These are phyloP conservation scores for Steinernema scapterisci DNA, from an alignment of 2,888 invertebrate genomes.

Conservation along the genomic window DNA sequence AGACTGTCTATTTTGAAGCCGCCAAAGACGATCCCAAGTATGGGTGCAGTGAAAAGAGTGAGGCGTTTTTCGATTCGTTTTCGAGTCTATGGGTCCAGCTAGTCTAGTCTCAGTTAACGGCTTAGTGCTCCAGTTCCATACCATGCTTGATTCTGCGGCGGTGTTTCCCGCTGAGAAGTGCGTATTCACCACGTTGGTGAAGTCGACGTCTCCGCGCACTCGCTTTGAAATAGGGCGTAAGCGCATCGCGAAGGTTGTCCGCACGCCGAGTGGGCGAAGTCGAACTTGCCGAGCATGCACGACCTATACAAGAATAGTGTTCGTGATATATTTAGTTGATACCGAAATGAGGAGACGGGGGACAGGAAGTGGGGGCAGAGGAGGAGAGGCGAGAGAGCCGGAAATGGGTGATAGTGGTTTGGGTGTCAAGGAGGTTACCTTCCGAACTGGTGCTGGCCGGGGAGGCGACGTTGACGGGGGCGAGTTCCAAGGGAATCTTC, in stretches of 20 bases:
- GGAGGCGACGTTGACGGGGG: not conserved
- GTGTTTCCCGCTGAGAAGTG: constrained; percentile 26
- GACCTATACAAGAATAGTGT: not conserved
- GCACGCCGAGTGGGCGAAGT: constrained; percentile 43
- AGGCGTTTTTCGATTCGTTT: too few species aligned
- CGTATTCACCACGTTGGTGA: constrained; percentile 49
- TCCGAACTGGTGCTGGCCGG: constrained; percentile 1
- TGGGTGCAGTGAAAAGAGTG: too few species aligned
- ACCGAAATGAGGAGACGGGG: not conserved
- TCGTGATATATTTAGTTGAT: not conserved
- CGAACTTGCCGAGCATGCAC: constrained; percentile 27
- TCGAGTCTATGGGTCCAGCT: too few species aligned
- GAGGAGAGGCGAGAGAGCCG: not conserved
- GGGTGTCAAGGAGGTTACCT: not conserved
- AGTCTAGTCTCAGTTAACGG: too few species aligned
- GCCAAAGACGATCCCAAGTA: too few species aligned
- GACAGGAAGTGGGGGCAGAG: not conserved
- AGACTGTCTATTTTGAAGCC: too few species aligned
- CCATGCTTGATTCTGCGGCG: constrained; percentile 13
- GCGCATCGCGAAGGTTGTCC: constrained; percentile 50
- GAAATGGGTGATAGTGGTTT: not conserved
- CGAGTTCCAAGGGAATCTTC: not conserved
- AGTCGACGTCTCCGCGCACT: constrained; percentile 46
- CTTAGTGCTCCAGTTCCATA: constrained; percentile 8
- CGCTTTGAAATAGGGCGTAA: constrained; percentile 54